Percentiles rank a stretch among this genome's conserved stretches.
Conservation (phyloP, 2,113 vertebrate species). For the Jaculus jaculus region DNA sequence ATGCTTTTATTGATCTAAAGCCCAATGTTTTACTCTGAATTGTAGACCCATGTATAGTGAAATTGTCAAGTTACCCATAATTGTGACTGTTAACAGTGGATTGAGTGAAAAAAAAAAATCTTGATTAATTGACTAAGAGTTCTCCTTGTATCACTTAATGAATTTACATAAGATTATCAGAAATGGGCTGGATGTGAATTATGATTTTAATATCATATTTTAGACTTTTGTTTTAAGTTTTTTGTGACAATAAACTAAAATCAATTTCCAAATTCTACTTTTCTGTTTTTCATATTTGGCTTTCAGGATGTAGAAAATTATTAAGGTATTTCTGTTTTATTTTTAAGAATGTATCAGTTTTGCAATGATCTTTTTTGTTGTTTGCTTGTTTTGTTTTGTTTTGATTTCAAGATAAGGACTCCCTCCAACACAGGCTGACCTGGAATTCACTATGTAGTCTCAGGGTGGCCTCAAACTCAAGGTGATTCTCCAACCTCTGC, state of each 20-base stretch:
- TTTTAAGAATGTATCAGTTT: background rate
- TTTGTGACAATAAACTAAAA: background rate
- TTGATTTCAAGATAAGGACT: too few relatives aligned
- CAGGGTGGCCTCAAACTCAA: too few relatives aligned
- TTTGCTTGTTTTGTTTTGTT: background rate
- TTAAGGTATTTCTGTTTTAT: background rate
- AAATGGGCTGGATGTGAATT: background rate
- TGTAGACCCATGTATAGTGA: background rate
- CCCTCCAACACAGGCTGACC: too few relatives aligned
- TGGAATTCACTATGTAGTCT: too few relatives aligned
- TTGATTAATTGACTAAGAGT: background rate
- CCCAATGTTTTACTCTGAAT: conserved; percentile 4
- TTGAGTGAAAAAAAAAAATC: background rate
- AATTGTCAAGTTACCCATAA: conserved; percentile 6
- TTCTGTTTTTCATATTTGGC: background rate
- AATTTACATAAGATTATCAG: too few relatives aligned
- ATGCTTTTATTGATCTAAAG: conserved; percentile 27
- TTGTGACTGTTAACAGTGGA: background rate
- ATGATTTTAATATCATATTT: background rate
- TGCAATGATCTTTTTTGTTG: background rate
- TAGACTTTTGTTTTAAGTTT: background rate
- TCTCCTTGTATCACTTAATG: background rate
- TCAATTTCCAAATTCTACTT: background rate
- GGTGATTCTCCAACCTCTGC: too few relatives aligned
- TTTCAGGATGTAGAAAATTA: background rate